These are phyloP conservation scores for Corvus moneduloides DNA, from an alignment of 2,113 vertebrate species.

Conservation along the genomic window DNA sequence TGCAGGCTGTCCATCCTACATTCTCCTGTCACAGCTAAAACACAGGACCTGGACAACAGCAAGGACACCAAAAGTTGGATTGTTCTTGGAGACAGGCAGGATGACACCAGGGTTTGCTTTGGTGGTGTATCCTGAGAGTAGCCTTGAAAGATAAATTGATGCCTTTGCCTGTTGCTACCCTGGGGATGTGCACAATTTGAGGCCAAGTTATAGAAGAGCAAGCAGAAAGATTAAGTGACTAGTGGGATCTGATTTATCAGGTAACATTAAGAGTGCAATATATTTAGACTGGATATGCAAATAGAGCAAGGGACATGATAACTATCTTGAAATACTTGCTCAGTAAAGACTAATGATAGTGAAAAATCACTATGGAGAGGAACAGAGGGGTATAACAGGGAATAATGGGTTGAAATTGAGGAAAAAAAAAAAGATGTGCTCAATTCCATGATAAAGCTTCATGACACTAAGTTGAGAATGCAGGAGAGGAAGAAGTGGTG, in stretches of 20 bases:
- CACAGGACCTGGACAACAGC: neutral
- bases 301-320: neutral
- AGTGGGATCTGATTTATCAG: neutral
- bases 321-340: neutral
- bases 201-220: neutral
- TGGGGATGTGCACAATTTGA: neutral
- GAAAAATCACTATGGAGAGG: neutral
- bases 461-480: neutral
- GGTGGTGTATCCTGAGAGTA: neutral
- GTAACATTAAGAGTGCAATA: neutral
- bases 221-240: neutral
- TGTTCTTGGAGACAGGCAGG: neutral
- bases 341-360: neutral
- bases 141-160: neutral
- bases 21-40: neutral
- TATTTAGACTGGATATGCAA: conserved; percentile 11
- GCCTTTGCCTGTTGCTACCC: neutral
- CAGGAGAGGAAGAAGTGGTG: neutral
- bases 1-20: neutral
- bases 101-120: neutral
- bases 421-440: conserved; percentile 21
- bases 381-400: neutral
- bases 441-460: neutral
- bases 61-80: accelerated
- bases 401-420: conserved; percentile 42